These are phyloP conservation scores for Trididemnum miniatum DNA, from an alignment of 23 tunicate genomes.

Conservation along the genomic window DNA sequence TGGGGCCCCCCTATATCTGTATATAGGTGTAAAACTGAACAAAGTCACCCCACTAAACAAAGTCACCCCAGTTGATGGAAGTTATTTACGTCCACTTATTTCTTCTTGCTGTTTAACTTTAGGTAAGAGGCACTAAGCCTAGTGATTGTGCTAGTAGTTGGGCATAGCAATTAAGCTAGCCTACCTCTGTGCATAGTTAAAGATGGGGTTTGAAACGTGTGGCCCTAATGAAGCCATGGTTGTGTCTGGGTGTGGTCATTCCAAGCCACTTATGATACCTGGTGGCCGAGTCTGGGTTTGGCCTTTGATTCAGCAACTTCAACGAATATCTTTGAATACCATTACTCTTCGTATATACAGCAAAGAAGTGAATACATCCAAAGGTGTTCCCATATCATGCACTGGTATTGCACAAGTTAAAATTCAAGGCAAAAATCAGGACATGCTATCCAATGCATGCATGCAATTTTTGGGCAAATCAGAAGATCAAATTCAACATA, in stretches of 20 bases:
- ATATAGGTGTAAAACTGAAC: too few species aligned
- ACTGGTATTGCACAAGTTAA: slow-evolving; percentile 96
- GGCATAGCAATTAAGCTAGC: too few species aligned
- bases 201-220: slow-evolving; percentile 97
- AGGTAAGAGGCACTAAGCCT: too few species aligned
- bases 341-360: slow-evolving; percentile 88
- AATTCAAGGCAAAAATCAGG: slow-evolving; percentile 82
- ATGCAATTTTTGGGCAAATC: slow-evolving; percentile 94
- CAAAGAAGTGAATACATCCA: slow-evolving; percentile 58
- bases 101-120: too few species aligned
- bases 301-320: slow-evolving; percentile 85
- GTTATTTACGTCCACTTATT: too few species aligned
- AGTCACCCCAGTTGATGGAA: too few species aligned
- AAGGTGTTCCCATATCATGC: slow-evolving; percentile 94
- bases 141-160: too few species aligned
- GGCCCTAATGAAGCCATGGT: slow-evolving; percentile 99
- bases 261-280: slow-evolving; percentile 69
- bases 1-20: too few species aligned
- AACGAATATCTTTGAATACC: slow-evolving; percentile 81
- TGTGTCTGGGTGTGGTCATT: slow-evolving; percentile 82
- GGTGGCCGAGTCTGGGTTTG: slow-evolving; percentile 93
- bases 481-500: slow-evolving; percentile 61
- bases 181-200: too few species aligned
- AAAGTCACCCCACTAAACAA: too few species aligned
- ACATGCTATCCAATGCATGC: slow-evolving; percentile 91